Percentiles rank a stretch among this genome's conserved stretches.
Conservation (phyloP, 2,888 invertebrate species). For the Omphaloscelis lunosa region DNA sequence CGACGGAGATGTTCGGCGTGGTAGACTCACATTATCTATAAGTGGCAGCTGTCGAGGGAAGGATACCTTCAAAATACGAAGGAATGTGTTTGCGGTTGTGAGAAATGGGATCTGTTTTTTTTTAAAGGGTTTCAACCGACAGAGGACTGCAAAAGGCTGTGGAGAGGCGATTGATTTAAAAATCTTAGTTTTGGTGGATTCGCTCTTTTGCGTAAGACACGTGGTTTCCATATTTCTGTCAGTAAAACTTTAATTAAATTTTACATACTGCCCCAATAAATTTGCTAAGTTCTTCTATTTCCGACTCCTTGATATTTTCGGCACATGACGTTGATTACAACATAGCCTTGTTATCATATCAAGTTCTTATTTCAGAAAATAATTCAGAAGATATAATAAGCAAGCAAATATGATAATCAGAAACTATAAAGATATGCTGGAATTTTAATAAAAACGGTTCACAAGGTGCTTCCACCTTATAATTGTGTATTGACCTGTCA, state of each 20-base stretch:
- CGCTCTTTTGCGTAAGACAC: not conserved
- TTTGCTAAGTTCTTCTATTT: not conserved
- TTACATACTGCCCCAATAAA: conserved; percentile 15
- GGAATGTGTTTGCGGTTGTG: not conserved
- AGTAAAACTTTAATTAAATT: not conserved
- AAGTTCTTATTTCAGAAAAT: conserved; percentile 7
- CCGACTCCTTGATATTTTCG: conserved; percentile 16
- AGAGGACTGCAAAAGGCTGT: no score
- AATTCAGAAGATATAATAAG: conserved; percentile 30
- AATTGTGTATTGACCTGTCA: conserved; percentile 40
- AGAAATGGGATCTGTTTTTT: not conserved
- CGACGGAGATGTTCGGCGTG: conserved; percentile 30
- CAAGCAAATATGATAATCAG: conserved; percentile 39
- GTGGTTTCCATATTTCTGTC: conserved; percentile 15
- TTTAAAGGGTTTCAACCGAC: not conserved
- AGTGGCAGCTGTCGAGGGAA: conserved; percentile 9
- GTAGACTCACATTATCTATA: conserved; percentile 7
- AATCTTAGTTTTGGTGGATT: not conserved
- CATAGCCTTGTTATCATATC: conserved; percentile 23
- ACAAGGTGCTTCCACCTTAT: conserved; percentile 45
- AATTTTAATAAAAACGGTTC: conserved; percentile 45
- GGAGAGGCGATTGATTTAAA: not conserved
- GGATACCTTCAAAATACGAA: conserved; percentile 16
- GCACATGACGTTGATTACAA: not conserved
- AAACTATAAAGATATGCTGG: conserved; percentile 34